Evolutionary conservation across 2,888 invertebrate species (phyloP).

Genomic region (Eupithecia subumbrata): DNA sequence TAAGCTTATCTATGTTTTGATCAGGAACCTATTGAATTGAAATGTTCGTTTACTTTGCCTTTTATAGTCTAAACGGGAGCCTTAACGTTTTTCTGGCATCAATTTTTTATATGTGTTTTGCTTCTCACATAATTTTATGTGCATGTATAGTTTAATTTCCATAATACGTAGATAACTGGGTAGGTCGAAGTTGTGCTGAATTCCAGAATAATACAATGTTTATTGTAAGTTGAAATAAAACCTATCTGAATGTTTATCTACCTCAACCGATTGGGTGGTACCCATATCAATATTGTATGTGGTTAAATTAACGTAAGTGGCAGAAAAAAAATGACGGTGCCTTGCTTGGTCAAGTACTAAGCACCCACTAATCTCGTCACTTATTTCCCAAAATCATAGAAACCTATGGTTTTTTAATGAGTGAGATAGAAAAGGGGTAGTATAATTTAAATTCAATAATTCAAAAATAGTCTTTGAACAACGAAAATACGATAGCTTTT

Average conservation of each 20-base stretch:
- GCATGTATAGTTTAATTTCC: neutral
- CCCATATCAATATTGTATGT: neutral
- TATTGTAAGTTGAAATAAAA: neutral
- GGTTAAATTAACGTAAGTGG: neutral
- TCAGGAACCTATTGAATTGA: constrained; percentile 27
- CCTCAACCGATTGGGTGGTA: neutral
- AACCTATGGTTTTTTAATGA: neutral
- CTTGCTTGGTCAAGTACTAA: neutral
- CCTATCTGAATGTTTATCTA: neutral
- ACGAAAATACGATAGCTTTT: neutral
- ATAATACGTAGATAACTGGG: neutral
- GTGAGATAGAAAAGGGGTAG: no score
- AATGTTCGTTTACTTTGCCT: constrained; percentile 25
- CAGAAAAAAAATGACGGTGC: neutral
- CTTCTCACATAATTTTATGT: neutral
- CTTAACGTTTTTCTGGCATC: neutral
- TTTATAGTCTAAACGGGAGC: constrained; percentile 2
- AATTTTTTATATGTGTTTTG: neutral
- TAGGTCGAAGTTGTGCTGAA: neutral
- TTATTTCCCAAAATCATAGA: neutral
- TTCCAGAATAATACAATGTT: neutral
- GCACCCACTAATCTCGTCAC: neutral
- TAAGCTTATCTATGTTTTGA: constrained; percentile 24
- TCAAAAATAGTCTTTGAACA: neutral
- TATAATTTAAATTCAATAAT: no score